Evolutionary conservation across 1,140 invertebrate species (phyloP).

Genomic region (Monochamus saltuarius): DNA sequence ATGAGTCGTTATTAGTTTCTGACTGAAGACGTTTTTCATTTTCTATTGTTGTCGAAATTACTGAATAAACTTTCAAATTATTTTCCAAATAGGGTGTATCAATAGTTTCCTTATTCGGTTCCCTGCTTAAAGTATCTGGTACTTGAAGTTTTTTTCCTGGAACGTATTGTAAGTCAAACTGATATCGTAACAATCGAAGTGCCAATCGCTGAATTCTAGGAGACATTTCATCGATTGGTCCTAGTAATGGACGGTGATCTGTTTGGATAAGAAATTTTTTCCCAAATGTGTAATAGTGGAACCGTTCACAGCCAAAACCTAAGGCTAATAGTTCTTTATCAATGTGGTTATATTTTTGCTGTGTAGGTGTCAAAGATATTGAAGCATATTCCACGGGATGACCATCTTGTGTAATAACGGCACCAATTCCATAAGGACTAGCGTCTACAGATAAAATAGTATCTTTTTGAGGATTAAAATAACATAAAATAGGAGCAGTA

Average conservation of each 20-base stretch:
- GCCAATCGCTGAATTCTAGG: slow-evolving; percentile 10
- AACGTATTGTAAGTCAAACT: not conserved
- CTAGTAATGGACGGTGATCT: slow-evolving; percentile 49
- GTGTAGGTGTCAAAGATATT: slow-evolving; percentile 37
- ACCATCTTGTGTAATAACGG: slow-evolving; percentile 51
- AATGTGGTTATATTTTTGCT: slow-evolving; percentile 50
- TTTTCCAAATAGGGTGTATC: not conserved
- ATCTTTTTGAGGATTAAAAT: slow-evolving; percentile 41
- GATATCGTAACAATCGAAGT: slow-evolving; percentile 4
- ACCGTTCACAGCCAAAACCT: slow-evolving; percentile 42
- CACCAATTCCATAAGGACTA: slow-evolving; percentile 53
- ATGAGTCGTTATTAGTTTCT: no score
- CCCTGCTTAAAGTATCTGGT: not conserved
- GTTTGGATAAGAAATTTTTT: slow-evolving; percentile 42
- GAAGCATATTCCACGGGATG: slow-evolving; percentile 47
- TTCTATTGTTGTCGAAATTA: no score
- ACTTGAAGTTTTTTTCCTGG: slow-evolving; percentile 8
- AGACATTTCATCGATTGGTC: slow-evolving; percentile 30
- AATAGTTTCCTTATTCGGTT: not conserved
- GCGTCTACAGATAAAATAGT: slow-evolving; percentile 55
- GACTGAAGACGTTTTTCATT: no score
- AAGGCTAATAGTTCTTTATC: slow-evolving; percentile 51
- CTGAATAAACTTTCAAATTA: no score
- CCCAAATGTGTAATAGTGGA: slow-evolving; percentile 41
- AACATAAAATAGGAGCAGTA: not conserved